Evolutionary conservation across 2,797 vertebrate species (phyloP).

Genomic region (Trematomus bernacchii): DNA sequence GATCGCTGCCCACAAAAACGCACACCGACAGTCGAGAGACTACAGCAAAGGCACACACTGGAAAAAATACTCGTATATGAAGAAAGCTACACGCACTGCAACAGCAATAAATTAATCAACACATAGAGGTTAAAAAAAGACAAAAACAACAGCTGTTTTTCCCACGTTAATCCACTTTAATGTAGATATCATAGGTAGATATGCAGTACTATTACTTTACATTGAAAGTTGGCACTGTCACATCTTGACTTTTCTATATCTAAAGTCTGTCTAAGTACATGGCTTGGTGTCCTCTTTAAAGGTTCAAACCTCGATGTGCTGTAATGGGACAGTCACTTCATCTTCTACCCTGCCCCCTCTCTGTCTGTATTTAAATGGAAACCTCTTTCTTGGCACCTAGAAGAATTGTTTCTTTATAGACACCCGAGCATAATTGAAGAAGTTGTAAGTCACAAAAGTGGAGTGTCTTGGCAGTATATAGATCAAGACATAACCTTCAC

Average conservation of each 20-base stretch:
- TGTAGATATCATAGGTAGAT: constrained; percentile 29
- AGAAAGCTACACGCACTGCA: constrained; percentile 20
- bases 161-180: constrained; percentile 26
- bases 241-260: constrained; percentile 6
- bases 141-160: background rate
- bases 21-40: constrained; percentile 59
- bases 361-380: constrained; percentile 43
- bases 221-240: constrained; percentile 24
- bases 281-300: constrained; percentile 29
- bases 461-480: constrained; percentile 58
- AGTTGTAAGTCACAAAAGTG: constrained; percentile 38
- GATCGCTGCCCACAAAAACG: constrained; percentile 66
- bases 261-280: constrained; percentile 15
- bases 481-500: constrained; percentile 70
- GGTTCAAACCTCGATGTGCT: constrained; percentile 36
- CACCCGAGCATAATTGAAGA: constrained; percentile 46
- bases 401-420: constrained; percentile 42
- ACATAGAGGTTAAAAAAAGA: background rate
- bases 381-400: constrained; percentile 28
- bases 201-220: constrained; percentile 16
- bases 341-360: constrained; percentile 19
- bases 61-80: constrained; percentile 35
- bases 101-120: constrained; percentile 13
- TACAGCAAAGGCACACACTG: constrained; percentile 50
- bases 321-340: constrained; percentile 36